phyloP scores from a whole-genome alignment of 1,140 invertebrate species.

The Nephila pilipes region DNA sequence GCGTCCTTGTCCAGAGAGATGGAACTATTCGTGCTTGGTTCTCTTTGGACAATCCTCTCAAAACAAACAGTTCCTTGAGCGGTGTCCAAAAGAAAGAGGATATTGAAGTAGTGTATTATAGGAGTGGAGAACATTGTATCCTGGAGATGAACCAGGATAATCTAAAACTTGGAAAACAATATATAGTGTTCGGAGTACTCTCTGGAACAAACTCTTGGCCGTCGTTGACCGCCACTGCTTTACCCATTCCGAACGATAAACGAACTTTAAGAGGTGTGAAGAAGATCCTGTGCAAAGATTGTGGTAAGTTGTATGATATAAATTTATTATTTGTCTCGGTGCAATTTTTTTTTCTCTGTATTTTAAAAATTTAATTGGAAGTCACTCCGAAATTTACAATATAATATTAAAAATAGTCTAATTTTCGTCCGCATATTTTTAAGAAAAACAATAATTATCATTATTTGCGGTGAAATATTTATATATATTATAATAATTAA shows the following conservation, averaged over 20 bases:
- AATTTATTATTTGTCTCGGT: neutral
- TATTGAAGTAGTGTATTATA: slow-evolving; percentile 64
- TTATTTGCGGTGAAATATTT: too few species aligned
- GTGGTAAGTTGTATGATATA: slow-evolving; percentile 54
- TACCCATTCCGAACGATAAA: slow-evolving; percentile 75
- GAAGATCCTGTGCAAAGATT: slow-evolving; percentile 65
- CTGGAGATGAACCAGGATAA: slow-evolving; percentile 70
- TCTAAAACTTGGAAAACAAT: slow-evolving; percentile 67
- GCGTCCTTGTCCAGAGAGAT: slow-evolving; percentile 70
- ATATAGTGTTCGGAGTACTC: slow-evolving; percentile 56
- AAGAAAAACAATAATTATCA: too few species aligned
- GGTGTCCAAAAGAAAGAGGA: slow-evolving; percentile 47
- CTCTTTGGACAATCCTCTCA: slow-evolving; percentile 55
- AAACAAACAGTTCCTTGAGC: slow-evolving; percentile 17
- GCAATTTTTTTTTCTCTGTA: neutral
- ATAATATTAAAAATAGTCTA: too few species aligned
- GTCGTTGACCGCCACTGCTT: slow-evolving; percentile 63
- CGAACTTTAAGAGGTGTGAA: slow-evolving; percentile 72
- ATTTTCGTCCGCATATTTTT: too few species aligned
- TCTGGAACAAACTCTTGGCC: slow-evolving; percentile 22
- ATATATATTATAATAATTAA: too few species aligned
- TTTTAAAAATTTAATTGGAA: neutral
- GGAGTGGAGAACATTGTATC: slow-evolving; percentile 50
- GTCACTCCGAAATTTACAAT: too few species aligned
- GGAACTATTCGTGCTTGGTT: slow-evolving; percentile 68